These are phyloP conservation scores for Automeris io DNA, from an alignment of 2,888 invertebrate species.

Conservation along the genomic window DNA sequence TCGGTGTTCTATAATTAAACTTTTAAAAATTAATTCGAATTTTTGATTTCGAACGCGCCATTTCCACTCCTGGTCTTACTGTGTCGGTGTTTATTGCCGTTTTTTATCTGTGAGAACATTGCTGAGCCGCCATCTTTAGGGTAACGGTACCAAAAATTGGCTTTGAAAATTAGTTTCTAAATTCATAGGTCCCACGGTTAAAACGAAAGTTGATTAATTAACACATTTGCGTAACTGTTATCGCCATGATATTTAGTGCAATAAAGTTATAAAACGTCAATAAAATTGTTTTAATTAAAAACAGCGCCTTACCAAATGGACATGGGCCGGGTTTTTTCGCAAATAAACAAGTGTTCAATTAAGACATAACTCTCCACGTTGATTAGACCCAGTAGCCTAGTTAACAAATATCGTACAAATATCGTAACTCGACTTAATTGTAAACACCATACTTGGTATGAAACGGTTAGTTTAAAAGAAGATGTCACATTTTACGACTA, in stretches of 20 bases:
- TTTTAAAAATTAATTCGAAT: slow-evolving; percentile 62
- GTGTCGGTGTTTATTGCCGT: slow-evolving; percentile 24
- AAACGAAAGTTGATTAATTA: slow-evolving; percentile 11
- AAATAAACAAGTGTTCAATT: slow-evolving; percentile 1
- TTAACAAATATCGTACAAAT: too few species aligned
- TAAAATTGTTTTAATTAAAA: slow-evolving; percentile 3
- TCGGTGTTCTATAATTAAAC: slow-evolving; percentile 66
- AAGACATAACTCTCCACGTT: background rate
- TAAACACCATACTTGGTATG: too few species aligned
- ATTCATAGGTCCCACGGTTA: slow-evolving; percentile 9
- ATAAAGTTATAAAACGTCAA: slow-evolving; percentile 11
- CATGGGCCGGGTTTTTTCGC: background rate
- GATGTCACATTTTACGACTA: too few species aligned
- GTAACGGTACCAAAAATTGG: slow-evolving; percentile 8
- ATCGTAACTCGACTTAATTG: too few species aligned
- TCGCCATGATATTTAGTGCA: slow-evolving; percentile 8
- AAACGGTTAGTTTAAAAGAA: too few species aligned
- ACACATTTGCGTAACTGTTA: slow-evolving; percentile 8
- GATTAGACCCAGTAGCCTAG: background rate
- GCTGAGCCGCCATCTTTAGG: background rate
- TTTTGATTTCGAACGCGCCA: slow-evolving; percentile 62
- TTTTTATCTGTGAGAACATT: slow-evolving; percentile 3
- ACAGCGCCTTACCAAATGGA: background rate
- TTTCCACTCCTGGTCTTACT: slow-evolving; percentile 60
- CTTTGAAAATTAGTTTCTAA: slow-evolving; percentile 9